These are phyloP conservation scores for Dendrolimus pini DNA, from an alignment of 2,888 invertebrate species.

Conservation along the genomic window DNA sequence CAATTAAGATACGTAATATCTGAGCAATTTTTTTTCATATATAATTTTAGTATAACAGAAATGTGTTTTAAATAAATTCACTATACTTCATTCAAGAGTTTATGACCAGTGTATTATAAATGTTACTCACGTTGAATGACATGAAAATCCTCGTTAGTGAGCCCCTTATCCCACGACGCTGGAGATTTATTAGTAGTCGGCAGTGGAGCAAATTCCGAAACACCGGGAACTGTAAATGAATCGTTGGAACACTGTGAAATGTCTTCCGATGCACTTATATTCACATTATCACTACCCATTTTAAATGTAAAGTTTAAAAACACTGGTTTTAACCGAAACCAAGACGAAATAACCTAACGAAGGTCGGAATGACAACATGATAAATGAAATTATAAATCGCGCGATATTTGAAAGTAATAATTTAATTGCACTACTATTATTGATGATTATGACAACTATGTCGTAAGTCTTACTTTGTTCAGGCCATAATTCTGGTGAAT, in stretches of 20 bases:
- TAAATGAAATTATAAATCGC: constrained; percentile 42
- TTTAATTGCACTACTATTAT: constrained; percentile 7
- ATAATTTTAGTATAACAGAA: too few species aligned
- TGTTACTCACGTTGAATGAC: constrained; percentile 85
- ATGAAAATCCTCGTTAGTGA: constrained; percentile 83
- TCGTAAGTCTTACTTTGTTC: constrained; percentile 86
- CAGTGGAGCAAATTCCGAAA: constrained; percentile 87
- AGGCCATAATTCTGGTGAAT: constrained; percentile 98
- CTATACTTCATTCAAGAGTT: too few species aligned
- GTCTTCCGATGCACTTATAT: constrained; percentile 36
- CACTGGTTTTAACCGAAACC: constrained; percentile 58
- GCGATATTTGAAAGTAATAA: constrained; percentile 58
- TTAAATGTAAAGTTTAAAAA: constrained; percentile 48
- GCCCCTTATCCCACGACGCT: constrained; percentile 81
- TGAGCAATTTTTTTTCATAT: too few species aligned
- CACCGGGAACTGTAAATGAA: constrained; percentile 87
- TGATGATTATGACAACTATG: constrained; percentile 1
- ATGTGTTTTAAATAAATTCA: too few species aligned
- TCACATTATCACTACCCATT: constrained; percentile 47
- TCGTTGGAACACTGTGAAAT: constrained; percentile 46
- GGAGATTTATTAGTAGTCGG: constrained; percentile 75
- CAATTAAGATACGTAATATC: too few species aligned
- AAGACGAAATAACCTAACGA: constrained; percentile 27
- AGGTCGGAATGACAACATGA: constrained; percentile 55
- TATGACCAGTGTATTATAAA: not conserved